Evolutionary conservation across 2,888 invertebrate genomes (phyloP).

Genomic region (Abrostola tripartita): DNA sequence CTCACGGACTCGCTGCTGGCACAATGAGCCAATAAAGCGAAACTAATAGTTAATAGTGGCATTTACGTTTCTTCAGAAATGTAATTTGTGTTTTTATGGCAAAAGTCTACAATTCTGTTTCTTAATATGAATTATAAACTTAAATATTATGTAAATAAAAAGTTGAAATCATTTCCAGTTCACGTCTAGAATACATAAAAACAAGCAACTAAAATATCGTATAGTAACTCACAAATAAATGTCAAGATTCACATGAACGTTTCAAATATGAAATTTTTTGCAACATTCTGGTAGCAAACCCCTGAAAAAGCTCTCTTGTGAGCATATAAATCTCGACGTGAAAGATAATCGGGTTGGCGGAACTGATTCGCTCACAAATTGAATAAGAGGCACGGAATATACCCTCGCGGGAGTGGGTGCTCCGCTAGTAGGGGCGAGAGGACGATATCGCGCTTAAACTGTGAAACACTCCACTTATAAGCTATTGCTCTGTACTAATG

Average conservation of each 20-base stretch:
- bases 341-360: slow-evolving; percentile 86
- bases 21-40: slow-evolving; percentile 74
- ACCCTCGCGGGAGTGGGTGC: slow-evolving; percentile 67
- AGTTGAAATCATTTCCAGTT: neutral
- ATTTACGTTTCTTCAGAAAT: slow-evolving; percentile 49
- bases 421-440: slow-evolving; percentile 57
- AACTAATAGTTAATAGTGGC: slow-evolving; percentile 62
- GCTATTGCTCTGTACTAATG: slow-evolving; percentile 69
- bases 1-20: slow-evolving; percentile 66
- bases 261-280: slow-evolving; percentile 62
- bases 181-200: slow-evolving; percentile 20
- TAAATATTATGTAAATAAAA: no score
- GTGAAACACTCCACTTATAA: slow-evolving; percentile 72
- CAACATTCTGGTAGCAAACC: slow-evolving; percentile 67
- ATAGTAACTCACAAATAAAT: slow-evolving; percentile 52
- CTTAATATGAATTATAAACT: no score
- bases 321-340: slow-evolving; percentile 84
- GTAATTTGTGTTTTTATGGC: slow-evolving; percentile 19
- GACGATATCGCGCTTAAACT: slow-evolving; percentile 71
- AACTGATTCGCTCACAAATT: slow-evolving; percentile 87
- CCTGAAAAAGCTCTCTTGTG: slow-evolving; percentile 75
- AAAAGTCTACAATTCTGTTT: no score
- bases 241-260: slow-evolving; percentile 55
- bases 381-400: slow-evolving; percentile 83
- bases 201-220: slow-evolving; percentile 28